A percentile compares a stretch with the other conserved stretches of the same genome.
Conservation (phyloP, 2,113 vertebrate genomes). For the Amphiprion ocellaris region DNA sequence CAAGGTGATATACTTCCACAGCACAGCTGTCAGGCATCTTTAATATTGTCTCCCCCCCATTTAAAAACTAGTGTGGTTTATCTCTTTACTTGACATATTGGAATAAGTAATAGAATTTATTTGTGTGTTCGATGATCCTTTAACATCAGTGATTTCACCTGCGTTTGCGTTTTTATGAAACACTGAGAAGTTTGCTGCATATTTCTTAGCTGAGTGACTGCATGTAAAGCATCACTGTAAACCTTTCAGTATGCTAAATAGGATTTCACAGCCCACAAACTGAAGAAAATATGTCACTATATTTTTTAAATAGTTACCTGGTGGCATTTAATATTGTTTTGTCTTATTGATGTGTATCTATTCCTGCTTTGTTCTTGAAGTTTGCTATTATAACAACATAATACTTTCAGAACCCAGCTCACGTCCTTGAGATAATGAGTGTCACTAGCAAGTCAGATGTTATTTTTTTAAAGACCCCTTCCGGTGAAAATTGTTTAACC, state of each 20-base stretch:
- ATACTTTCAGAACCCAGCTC: neutral
- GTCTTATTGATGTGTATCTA: neutral
- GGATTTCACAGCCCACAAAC: constrained; percentile 39
- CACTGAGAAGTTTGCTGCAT: constrained; percentile 6
- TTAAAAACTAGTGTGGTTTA: constrained; percentile 79
- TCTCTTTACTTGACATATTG: constrained; percentile 71
- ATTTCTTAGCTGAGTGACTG: constrained; percentile 10
- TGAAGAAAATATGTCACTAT: constrained; percentile 4
- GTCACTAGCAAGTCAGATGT: neutral
- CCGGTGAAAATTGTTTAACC: no score
- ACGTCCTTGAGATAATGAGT: neutral
- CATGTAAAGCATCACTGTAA: constrained; percentile 19
- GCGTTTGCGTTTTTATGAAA: constrained; percentile 39
- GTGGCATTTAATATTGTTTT: neutral
- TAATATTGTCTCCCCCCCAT: constrained; percentile 67
- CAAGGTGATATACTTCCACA: constrained; percentile 78
- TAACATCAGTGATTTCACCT: constrained; percentile 40
- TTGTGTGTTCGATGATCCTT: constrained; percentile 52
- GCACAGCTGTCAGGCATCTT: constrained; percentile 78
- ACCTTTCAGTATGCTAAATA: constrained; percentile 9
- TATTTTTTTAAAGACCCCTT: no score
- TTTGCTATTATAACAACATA: no score
- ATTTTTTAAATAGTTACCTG: constrained; percentile 2
- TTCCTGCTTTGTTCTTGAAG: constrained; percentile 3
- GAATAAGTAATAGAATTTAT: constrained; percentile 64